Evolutionary conservation across 2,888 invertebrate genomes (phyloP).

Genomic region (Tetropium fuscum): DNA sequence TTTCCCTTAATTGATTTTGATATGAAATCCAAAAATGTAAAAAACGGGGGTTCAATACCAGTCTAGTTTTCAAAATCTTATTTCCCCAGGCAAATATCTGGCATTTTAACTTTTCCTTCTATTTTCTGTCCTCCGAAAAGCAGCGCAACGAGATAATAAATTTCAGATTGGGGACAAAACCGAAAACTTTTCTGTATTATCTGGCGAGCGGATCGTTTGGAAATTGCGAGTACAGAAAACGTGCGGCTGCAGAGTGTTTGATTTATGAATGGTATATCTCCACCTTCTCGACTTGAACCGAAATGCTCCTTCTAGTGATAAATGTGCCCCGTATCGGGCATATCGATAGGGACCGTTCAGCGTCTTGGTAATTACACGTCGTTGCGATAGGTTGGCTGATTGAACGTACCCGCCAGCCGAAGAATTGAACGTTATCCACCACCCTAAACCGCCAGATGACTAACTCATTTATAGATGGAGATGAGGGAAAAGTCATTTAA

Average conservation of each 20-base stretch:
- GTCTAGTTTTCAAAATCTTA: too few species aligned
- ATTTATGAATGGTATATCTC: slow-evolving; percentile 55
- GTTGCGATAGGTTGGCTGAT: slow-evolving; percentile 56
- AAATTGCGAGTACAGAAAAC: slow-evolving; percentile 20
- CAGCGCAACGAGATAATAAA: not conserved
- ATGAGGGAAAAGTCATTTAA: slow-evolving; percentile 36
- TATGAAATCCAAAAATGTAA: too few species aligned
- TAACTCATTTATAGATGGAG: slow-evolving; percentile 40
- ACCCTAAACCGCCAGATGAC: slow-evolving; percentile 25
- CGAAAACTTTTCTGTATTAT: too few species aligned
- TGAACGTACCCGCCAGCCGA: slow-evolving; percentile 56
- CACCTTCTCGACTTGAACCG: slow-evolving; percentile 49
- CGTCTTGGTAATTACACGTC: slow-evolving; percentile 57
- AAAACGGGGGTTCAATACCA: too few species aligned
- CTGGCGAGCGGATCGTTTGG: slow-evolving; percentile 5
- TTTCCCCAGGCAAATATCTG: too few species aligned
- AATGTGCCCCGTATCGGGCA: slow-evolving; percentile 52
- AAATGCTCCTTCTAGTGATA: slow-evolving; percentile 49
- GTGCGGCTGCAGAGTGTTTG: slow-evolving; percentile 47
- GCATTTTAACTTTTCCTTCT: not conserved
- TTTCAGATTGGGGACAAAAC: too few species aligned
- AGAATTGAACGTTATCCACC: slow-evolving; percentile 45
- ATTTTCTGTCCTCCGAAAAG: not conserved
- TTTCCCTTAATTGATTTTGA: too few species aligned
- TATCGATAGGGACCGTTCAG: slow-evolving; percentile 51